Percentiles rank a stretch among this genome's conserved stretches.
These are phyloP conservation scores for Thyatira batis DNA, from an alignment of 2,888 invertebrate genomes.

Conservation along the genomic window DNA sequence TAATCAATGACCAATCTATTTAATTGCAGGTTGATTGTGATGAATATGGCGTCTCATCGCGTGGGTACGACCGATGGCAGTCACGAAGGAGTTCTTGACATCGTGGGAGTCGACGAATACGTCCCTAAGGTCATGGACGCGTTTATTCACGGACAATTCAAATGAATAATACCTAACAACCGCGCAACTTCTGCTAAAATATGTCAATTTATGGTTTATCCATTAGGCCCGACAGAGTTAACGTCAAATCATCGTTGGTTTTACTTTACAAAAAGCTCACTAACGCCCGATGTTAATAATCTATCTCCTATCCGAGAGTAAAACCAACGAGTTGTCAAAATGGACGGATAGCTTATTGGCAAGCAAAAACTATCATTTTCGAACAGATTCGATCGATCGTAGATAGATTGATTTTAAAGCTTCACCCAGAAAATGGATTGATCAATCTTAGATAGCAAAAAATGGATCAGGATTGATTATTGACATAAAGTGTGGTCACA, in stretches of 20 bases:
- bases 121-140: conserved; percentile 85
- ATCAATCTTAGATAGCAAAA: too few relatives aligned
- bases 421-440: too few relatives aligned
- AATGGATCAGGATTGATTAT: too few relatives aligned
- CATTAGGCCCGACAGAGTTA: background rate
- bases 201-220: conserved; percentile 22
- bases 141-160: conserved; percentile 81
- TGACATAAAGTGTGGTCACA: too few relatives aligned
- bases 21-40: conserved; percentile 79
- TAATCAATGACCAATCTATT: background rate
- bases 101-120: conserved; percentile 84
- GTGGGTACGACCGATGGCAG: conserved; percentile 70
- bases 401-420: too few relatives aligned
- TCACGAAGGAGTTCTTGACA: conserved; percentile 81
- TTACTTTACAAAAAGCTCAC: too few relatives aligned
- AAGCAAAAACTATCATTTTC: too few relatives aligned
- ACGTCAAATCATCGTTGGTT: background rate
- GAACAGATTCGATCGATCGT: too few relatives aligned
- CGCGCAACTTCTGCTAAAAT: conserved; percentile 13
- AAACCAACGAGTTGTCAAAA: too few relatives aligned
- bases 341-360: too few relatives aligned
- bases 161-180: conserved; percentile 39
- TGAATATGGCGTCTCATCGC: conserved; percentile 81
- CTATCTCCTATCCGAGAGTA: too few relatives aligned
- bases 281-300: too few relatives aligned